phyloP scores from a whole-genome alignment of 2,888 invertebrate species.

The Drosophila melanosoma region DNA sequence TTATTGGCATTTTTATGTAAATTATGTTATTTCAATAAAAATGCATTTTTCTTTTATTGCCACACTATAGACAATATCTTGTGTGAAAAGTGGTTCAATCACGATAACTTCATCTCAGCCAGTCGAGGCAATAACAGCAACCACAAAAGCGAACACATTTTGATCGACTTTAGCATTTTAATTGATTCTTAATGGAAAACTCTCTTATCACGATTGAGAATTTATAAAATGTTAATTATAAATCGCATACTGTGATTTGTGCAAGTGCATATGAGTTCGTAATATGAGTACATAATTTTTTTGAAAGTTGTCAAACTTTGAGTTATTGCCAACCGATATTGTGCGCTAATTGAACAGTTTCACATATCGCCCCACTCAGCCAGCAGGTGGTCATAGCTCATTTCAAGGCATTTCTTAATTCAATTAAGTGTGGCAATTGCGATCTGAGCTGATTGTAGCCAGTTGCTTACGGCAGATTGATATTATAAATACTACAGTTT shows the following conservation, averaged over 20 bases:
- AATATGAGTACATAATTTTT: slow-evolving; percentile 66
- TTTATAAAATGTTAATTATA: slow-evolving; percentile 82
- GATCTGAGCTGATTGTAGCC: slow-evolving; percentile 27
- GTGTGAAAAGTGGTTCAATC: slow-evolving; percentile 79
- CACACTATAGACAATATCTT: slow-evolving; percentile 69
- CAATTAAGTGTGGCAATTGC: slow-evolving; percentile 24
- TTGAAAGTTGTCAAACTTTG: slow-evolving; percentile 74
- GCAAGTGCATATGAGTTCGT: slow-evolving; percentile 41
- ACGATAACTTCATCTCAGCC: slow-evolving; percentile 71
- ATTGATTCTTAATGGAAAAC: slow-evolving; percentile 82
- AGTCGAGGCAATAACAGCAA: slow-evolving; percentile 25
- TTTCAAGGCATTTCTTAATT: slow-evolving; percentile 30
- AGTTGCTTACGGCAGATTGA: slow-evolving; percentile 2
- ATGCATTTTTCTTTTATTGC: slow-evolving; percentile 76
- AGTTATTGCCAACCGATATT: slow-evolving; percentile 56
- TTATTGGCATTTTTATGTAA: slow-evolving; percentile 76
- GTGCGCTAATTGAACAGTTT: slow-evolving; percentile 62
- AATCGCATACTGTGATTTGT: slow-evolving; percentile 41
- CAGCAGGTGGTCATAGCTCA: slow-evolving; percentile 56
- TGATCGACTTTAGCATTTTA: slow-evolving; percentile 70
- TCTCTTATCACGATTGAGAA: slow-evolving; percentile 74
- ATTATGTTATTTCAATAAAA: slow-evolving; percentile 74
- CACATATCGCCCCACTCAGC: slow-evolving; percentile 43
- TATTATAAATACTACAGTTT: slow-evolving; percentile 3
- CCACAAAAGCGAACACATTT: slow-evolving; percentile 20